phyloP scores from a whole-genome alignment of 2,797 vertebrate genomes.

The Gallinago solitaria region DNA sequence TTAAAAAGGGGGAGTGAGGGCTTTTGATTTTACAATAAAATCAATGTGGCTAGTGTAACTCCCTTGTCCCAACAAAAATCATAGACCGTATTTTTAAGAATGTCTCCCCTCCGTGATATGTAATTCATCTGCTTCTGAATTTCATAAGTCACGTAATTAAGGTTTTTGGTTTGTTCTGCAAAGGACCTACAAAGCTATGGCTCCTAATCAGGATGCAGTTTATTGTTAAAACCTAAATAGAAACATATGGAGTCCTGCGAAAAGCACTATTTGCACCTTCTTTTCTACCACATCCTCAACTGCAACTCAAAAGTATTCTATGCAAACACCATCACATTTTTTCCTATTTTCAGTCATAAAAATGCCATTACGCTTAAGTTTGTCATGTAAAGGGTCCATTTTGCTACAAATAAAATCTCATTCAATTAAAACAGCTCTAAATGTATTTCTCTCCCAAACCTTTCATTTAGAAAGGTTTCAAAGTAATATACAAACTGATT shows the following conservation, averaged over 20 bases:
- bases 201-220: not conserved
- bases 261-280: not conserved
- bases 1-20: not conserved
- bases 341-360: not conserved
- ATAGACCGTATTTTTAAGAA: not conserved
- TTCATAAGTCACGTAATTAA: rapidly evolving
- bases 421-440: not conserved
- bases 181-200: not conserved
- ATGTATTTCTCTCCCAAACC: not conserved
- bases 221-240: not conserved
- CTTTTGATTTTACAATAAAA: not conserved
- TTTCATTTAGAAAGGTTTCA: not conserved
- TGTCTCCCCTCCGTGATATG: not conserved
- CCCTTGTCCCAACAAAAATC: not conserved
- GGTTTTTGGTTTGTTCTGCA: not conserved
- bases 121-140: not conserved
- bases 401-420: not conserved
- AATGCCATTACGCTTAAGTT: not conserved
- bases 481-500: not conserved
- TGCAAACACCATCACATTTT: not conserved
- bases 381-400: not conserved
- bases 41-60: not conserved
- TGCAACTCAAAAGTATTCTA: not conserved
- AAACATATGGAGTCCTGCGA: not conserved
- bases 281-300: not conserved